Conservation (phyloP, 2,113 vertebrate species). For the Syngnathus typhle region DNA sequence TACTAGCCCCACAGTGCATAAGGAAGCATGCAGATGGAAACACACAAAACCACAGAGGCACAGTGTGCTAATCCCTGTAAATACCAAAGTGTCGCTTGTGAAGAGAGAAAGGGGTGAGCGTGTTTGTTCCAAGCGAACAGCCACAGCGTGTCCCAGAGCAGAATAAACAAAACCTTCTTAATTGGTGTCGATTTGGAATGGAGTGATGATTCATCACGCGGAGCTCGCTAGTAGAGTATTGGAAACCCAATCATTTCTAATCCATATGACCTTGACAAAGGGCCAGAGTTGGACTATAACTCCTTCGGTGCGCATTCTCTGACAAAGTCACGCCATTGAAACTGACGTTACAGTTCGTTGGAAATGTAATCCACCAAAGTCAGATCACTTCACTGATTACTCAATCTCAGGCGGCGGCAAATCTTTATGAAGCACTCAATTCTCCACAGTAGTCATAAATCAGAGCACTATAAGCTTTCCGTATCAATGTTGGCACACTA, state of each 20-base stretch:
- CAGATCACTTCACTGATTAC: constrained; percentile 68
- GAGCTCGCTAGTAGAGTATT: constrained; percentile 62
- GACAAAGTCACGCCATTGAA: constrained; percentile 49
- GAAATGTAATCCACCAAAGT: constrained; percentile 57
- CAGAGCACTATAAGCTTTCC: constrained; percentile 53
- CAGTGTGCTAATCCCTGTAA: constrained; percentile 54
- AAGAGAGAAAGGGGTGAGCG: constrained; percentile 42
- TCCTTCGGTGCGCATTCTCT: constrained; percentile 32
- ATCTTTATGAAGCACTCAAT: constrained; percentile 68
- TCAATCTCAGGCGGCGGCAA: constrained; percentile 57
- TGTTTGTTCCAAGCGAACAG: constrained; percentile 42
- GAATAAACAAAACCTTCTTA: constrained; percentile 66
- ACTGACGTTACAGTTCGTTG: constrained; percentile 53
- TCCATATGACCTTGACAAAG: constrained; percentile 69
- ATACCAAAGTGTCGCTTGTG: constrained; percentile 51
- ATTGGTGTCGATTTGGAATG: constrained; percentile 68
- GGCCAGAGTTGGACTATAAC: constrained; percentile 44
- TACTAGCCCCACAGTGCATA: constrained; percentile 16
- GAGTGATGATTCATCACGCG: constrained; percentile 71
- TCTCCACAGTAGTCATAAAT: constrained; percentile 63
- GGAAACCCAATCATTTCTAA: constrained; percentile 70
- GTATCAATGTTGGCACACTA: constrained; percentile 54
- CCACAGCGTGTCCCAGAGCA: constrained; percentile 52
- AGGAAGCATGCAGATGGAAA: constrained; percentile 9
- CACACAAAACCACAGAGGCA: constrained; percentile 12